These are phyloP conservation scores for Drosophila melanica DNA, from an alignment of 1,140 invertebrate genomes.

Conservation along the genomic window DNA sequence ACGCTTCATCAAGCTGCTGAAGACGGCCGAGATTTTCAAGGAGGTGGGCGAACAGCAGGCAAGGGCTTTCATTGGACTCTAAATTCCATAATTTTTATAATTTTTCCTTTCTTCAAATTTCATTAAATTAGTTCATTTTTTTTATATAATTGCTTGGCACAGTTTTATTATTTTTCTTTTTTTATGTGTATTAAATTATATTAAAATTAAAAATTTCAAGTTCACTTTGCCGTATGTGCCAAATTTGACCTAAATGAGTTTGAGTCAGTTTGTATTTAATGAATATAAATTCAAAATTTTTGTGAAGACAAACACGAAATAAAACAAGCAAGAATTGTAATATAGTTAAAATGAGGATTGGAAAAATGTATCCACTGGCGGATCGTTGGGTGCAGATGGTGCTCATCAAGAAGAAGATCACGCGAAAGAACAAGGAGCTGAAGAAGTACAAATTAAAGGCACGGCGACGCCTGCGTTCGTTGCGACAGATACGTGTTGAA, in stretches of 20 bases:
- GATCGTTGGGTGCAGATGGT: constrained; percentile 35
- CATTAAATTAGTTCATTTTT: background rate
- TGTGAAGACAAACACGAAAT: background rate
- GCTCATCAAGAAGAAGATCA: constrained; percentile 37
- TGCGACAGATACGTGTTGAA: constrained; percentile 26
- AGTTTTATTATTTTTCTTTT: no score
- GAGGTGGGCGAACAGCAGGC: constrained; percentile 55
- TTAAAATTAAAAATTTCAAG: no score
- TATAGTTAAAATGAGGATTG: background rate
- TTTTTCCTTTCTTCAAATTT: background rate
- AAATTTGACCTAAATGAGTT: no score
- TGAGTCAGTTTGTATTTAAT: no score
- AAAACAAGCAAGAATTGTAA: background rate
- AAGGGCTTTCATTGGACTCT: constrained; percentile 31
- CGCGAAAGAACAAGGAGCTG: constrained; percentile 28
- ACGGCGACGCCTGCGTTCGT: background rate
- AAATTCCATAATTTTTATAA: background rate
- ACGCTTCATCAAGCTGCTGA: constrained; percentile 61
- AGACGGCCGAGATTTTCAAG: constrained; percentile 63
- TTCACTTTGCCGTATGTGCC: no score
- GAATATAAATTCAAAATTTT: constrained; percentile 25
- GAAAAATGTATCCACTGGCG: constrained; percentile 29
- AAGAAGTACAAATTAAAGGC: background rate
- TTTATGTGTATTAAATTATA: no score
- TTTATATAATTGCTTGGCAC: no score